phyloP scores from a whole-genome alignment of 1,140 invertebrate genomes.

The Drosophila burlai region DNA sequence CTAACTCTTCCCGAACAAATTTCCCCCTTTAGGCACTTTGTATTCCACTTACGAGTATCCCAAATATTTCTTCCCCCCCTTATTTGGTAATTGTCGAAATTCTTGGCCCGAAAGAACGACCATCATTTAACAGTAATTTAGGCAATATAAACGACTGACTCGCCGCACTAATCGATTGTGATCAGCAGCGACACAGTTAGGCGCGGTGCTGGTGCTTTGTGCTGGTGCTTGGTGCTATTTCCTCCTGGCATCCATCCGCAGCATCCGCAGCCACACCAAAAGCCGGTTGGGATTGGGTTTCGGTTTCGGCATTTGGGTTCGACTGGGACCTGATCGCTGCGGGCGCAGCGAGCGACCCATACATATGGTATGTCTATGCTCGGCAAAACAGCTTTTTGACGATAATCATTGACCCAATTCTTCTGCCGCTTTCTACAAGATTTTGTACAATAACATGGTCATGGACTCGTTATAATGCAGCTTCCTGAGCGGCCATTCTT shows the following conservation, averaged over 20 bases:
- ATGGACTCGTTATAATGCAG: constrained; percentile 61
- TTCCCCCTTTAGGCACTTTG: constrained; percentile 3
- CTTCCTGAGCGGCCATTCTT: constrained; percentile 50
- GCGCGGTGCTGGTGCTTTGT: constrained; percentile 26
- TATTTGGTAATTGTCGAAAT: constrained; percentile 15
- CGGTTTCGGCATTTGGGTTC: constrained; percentile 15
- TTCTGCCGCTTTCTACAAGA: constrained; percentile 63
- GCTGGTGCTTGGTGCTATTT: constrained; percentile 27
- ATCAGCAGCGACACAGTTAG: constrained; percentile 46
- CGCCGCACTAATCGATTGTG: constrained; percentile 46
- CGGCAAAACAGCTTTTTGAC: constrained; percentile 55
- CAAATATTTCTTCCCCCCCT: constrained; percentile 14
- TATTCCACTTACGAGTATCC: constrained; percentile 14
- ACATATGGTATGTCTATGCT: constrained; percentile 44
- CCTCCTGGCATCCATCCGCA: constrained; percentile 32
- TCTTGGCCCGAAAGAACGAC: constrained; percentile 34
- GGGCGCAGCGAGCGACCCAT: constrained; percentile 37
- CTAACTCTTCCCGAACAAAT: not conserved
- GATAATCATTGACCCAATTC: constrained; percentile 65
- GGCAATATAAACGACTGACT: constrained; percentile 35
- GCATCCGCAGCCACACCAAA: constrained; percentile 21
- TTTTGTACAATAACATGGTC: constrained; percentile 63
- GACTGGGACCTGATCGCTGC: constrained; percentile 43
- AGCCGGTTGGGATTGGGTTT: constrained; percentile 33
- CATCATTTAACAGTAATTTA: constrained; percentile 48